Base-by-base conservation (phyloP, 2,113 vertebrate genomes). In the Zosterops borbonicus region DNA sequence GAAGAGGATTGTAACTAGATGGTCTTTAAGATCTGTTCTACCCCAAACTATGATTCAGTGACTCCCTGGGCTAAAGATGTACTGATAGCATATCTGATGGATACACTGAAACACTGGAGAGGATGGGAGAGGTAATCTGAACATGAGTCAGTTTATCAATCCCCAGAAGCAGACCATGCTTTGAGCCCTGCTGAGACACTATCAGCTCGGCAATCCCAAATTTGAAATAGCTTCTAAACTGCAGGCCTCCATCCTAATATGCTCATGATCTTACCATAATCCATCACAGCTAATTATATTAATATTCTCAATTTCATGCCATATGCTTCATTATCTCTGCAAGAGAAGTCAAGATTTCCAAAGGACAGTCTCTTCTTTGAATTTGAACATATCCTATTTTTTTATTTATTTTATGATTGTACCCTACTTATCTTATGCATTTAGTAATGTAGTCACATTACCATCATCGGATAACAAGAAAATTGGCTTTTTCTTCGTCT, bases 371-470 rank as follows among this genome's bases (percentile, higher is more conserved):
- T 78, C 37, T 81, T 74, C 75, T 74, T 78, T 69, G 58, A 70
- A 67, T 67, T 63, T 63, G 55, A 95, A 83, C 39, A 14, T 53
- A 79, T 21, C 47, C 4, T 59, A 44, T 56, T 29, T 58, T 87
- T 87, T 71, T 2, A 67, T 60, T 55, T 65, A 67, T 65, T 94
- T 91, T 52, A 67, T 60, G 52, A 35, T 90, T 75, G n/a, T 86
- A 95, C 47, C 39, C 24, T 90, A 77, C 22, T 92, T 94, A 76
- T 67, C 23, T 87, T 94, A 90, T 47, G 37, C 56, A 29, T 82
- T 90, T 93, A 85, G 83, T 71, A 65, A 47, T 81, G 75, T 71
- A 84, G 93, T 79, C 52, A 37, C n/a, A 90, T 96, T 84, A 64
- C 42, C 63, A 73, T 69, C 59, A 89, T n/a, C 67, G 92, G 88